Base-by-base conservation (phyloP, 1,140 invertebrate genomes). In the Drosophila sp. region DNA sequence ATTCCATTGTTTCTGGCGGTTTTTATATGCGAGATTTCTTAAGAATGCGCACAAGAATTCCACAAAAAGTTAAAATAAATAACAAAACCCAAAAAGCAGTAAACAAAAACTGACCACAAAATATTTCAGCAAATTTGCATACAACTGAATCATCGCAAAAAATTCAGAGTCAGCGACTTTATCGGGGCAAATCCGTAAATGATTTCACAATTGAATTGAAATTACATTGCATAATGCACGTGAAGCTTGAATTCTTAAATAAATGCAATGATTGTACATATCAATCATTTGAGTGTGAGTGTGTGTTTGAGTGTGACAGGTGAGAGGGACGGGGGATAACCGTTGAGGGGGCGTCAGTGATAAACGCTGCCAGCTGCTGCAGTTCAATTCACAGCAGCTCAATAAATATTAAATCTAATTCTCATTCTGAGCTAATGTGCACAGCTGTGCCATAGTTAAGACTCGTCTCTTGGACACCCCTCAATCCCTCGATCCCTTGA, bases 371-470 rank as follows among this genome's bases (percentile, higher is more conserved):
- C 82, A 87, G 83, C 78, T 89, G 78, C 58, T 78, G 36, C 40
- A 51, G 21, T 43, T 43, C 21, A 45, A 45, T 45, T 74, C 59
- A 36, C 57, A 56, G 43, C 59, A 51, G 67, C 56, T 74, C 46
- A 46, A 41, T 57, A 36, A 56, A 57, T 72, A 41, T 65, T 9
- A 73, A 87, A 86, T 78, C 71, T 72, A 56, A 58, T 50, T 66
- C 29, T 59, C 57, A 34, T 46, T 61, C 43, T 63, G 63, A 16
- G 4, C 46, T 69, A 78, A 71, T 72, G 64, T 65, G 72, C 75
- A 86, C 82, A 86, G 82, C 82, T 86, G 82, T 69, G 82, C 82
- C 82, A 81, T 86, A 86, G 72, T 80, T 67, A 62, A 67, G 43
- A 41, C 71, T 14, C 43, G 2, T 6, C 0, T 21, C 1, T 21